Evolutionary conservation across 2,888 invertebrate species (phyloP).

Genomic region (Ligdia adustata): DNA sequence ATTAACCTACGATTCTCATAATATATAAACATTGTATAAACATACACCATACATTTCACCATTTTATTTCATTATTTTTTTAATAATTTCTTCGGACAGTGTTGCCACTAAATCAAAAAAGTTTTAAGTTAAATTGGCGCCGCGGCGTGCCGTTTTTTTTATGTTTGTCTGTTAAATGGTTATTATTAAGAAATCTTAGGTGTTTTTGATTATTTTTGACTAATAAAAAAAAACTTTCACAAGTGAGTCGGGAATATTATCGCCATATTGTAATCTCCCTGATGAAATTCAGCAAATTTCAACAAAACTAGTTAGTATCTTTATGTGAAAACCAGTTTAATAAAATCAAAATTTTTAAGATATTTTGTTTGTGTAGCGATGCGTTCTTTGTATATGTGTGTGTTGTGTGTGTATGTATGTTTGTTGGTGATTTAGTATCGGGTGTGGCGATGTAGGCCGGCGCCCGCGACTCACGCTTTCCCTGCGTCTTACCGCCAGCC

Average conservation of each 20-base stretch:
- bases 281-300: too few relatives aligned
- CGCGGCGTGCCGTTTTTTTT: slow-evolving; percentile 40
- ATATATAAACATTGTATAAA: slow-evolving; percentile 79
- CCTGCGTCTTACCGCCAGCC: slow-evolving; percentile 63
- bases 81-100: slow-evolving; percentile 30
- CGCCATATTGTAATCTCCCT: too few relatives aligned
- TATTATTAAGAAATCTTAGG: too few relatives aligned
- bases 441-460: slow-evolving; percentile 57
- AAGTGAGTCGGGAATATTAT: too few relatives aligned
- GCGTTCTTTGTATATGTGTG: too few relatives aligned
- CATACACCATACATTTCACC: slow-evolving; percentile 74
- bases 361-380: too few relatives aligned
- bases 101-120: slow-evolving; percentile 66
- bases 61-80: slow-evolving; percentile 47
- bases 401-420: slow-evolving; percentile 50
- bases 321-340: too few relatives aligned
- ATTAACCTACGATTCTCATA: slow-evolving; percentile 81
- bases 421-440: too few relatives aligned
- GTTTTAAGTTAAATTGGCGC: slow-evolving; percentile 49
- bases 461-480: slow-evolving; percentile 52
- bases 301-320: too few relatives aligned
- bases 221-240: too few relatives aligned
- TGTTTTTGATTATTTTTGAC: too few relatives aligned
- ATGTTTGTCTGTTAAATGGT: not conserved
- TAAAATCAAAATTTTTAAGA: too few relatives aligned